phyloP scores from a whole-genome alignment of 1,140 invertebrate species.

The Ctenoplectra terminalis region DNA sequence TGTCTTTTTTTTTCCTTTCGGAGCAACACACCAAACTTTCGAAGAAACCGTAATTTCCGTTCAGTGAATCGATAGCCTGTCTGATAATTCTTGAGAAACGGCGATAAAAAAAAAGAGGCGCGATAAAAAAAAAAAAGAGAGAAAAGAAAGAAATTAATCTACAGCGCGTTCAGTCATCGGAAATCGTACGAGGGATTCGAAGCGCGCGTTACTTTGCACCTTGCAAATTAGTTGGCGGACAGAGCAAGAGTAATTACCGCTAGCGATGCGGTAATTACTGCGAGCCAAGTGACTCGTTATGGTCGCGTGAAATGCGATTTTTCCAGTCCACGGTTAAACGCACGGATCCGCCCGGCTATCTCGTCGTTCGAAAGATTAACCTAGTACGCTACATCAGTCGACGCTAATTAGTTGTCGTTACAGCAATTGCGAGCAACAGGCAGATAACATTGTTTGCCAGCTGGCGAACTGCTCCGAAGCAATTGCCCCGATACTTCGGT shows the following conservation, averaged over 20 bases:
- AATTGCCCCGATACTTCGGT: neutral
- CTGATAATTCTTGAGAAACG: neutral
- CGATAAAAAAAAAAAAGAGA: neutral
- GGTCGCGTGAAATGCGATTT: constrained; percentile 31
- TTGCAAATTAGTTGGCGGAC: constrained; percentile 12
- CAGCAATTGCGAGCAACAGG: constrained; percentile 3
- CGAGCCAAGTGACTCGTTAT: constrained; percentile 41
- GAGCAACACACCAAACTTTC: neutral
- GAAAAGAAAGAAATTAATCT: neutral
- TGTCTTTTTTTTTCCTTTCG: neutral
- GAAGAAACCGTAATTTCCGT: neutral
- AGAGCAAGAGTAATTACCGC: constrained; percentile 24
- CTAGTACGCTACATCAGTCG: constrained; percentile 11
- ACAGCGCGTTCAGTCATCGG: no score
- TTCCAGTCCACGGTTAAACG: neutral
- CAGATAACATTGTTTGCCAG: constrained; percentile 36
- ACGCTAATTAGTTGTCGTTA: constrained; percentile 38
- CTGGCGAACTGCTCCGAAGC: neutral
- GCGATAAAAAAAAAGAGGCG: neutral
- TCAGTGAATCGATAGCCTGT: neutral
- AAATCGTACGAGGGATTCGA: neutral
- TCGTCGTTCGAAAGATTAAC: neutral
- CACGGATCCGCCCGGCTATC: neutral
- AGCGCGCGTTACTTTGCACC: constrained; percentile 7
- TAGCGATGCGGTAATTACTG: constrained; percentile 36